A percentile compares a stretch with the other conserved stretches of the same genome.
phyloP scores from a whole-genome alignment of 2,888 invertebrate genomes.

The Osmoderma eremita region DNA sequence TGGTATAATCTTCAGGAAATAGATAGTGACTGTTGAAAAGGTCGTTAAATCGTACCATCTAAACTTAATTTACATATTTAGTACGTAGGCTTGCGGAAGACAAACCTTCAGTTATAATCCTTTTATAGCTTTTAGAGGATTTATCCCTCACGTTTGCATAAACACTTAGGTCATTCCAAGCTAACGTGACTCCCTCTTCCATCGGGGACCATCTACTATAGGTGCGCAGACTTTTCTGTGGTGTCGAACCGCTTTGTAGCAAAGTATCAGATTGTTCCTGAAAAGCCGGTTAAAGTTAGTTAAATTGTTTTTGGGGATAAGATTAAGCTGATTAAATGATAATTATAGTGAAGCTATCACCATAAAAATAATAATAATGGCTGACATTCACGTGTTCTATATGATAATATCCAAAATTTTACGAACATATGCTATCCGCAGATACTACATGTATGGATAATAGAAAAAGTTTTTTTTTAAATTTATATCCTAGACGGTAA shows the following conservation, averaged over 20 bases:
- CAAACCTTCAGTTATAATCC: constrained; percentile 80
- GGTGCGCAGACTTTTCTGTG: constrained; percentile 54
- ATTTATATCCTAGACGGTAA: constrained; percentile 4
- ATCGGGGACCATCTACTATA: constrained; percentile 68
- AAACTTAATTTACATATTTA: no score
- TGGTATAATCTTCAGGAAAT: no score
- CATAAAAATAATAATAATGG: no score
- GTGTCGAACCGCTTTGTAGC: constrained; percentile 37
- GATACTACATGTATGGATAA: background rate
- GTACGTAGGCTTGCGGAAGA: background rate
- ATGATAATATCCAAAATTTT: no score
- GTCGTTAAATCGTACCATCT: no score
- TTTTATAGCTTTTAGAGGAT: constrained; percentile 68
- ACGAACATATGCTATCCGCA: no score
- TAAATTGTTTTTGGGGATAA: no score
- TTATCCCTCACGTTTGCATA: constrained; percentile 67
- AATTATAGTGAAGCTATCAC: no score
- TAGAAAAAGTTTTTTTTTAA: constrained; percentile 18
- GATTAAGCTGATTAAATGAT: no score
- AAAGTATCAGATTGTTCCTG: constrained; percentile 40
- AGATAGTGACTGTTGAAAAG: no score
- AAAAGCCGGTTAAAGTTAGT: constrained; percentile 6
- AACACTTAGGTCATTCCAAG: constrained; percentile 83
- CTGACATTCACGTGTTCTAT: no score
- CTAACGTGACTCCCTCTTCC: constrained; percentile 76